These are phyloP conservation scores for Acanthiza pusilla DNA, from an alignment of 2,797 vertebrate genomes.

Conservation along the genomic window DNA sequence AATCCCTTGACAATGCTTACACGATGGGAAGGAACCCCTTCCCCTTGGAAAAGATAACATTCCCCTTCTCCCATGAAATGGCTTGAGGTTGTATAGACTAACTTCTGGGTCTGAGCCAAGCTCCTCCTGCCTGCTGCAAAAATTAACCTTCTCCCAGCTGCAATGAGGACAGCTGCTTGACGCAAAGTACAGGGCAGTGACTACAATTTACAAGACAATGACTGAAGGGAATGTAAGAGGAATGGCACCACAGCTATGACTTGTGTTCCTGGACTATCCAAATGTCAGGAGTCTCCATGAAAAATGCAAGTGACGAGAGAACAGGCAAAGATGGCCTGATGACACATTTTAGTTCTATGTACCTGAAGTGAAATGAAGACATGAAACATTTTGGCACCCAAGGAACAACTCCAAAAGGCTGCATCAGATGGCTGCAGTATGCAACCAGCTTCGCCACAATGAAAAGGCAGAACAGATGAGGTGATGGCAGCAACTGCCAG, in stretches of 20 bases:
- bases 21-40: rapidly evolving
- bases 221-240: neutral
- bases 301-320: rapidly evolving
- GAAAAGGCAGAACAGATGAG: neutral
- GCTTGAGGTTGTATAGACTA: neutral
- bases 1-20: neutral
- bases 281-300: neutral
- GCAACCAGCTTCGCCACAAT: neutral
- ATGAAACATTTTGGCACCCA: neutral
- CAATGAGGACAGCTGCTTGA: neutral
- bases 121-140: neutral
- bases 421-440: neutral
- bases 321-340: neutral
- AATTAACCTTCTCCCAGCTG: no score
- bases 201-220: neutral
- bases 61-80: neutral
- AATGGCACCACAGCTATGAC: neutral
- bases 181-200: neutral
- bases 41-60: neutral
- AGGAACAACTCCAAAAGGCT: neutral
- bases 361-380: neutral
- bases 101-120: neutral
- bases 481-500: no score
- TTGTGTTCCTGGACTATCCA: neutral
- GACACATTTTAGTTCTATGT: neutral